Evolutionary conservation across 2,888 invertebrate species (phyloP), one percentile per base, ranked within the genome.

Genomic region (Drosophila seclusa): DNA sequence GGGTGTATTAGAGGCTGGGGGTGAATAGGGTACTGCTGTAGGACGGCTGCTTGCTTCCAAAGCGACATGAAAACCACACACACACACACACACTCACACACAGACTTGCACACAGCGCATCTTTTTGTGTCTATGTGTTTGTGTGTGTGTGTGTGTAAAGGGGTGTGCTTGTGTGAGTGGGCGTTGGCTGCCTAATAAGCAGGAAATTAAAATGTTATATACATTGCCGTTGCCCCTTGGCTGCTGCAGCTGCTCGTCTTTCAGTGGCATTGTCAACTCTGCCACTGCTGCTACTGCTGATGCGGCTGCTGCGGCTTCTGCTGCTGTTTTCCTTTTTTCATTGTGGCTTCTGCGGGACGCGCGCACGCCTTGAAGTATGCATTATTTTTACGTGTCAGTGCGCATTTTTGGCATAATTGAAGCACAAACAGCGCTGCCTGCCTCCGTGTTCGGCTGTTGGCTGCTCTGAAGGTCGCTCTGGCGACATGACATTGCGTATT

Each of bases 171-270:
- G 48, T 50, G 57, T 69, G 63, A 59, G 64, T 61, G 76, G 76
- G 78, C 18, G 13, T 18, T 54, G 82, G 68, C 72, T 69, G 76
- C 82, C 83, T 87, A 91, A 90, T 89, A 90, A 90, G 90, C 89
- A 90, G 89, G 91, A 90, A 90, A 90, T 90, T 90, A 91, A 90
- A 90, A 91, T 89, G 89, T 87, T 87, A 78, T 87, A 87, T 87
- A 88, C 85, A 87, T 83, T 88, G 88, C 81, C 76, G 68, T 74
- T 70, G 76, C 68, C 65, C 76, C 61, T 60, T 73, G 62, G 61
- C 65, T 63, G 65, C 65, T 58, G 58, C 36, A 54, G 54, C n/a
- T 45, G 55, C 55, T 61, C 55, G 58, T 73, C 54, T 75, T 64
- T 32, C 42, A 49, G 40, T 67, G 72, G 76, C 75, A 66, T 78